Evolutionary conservation across 2,113 vertebrate genomes (phyloP), one percentile per base, ranked within the genome.

Genomic region (Herpetotheres cachinnans): DNA sequence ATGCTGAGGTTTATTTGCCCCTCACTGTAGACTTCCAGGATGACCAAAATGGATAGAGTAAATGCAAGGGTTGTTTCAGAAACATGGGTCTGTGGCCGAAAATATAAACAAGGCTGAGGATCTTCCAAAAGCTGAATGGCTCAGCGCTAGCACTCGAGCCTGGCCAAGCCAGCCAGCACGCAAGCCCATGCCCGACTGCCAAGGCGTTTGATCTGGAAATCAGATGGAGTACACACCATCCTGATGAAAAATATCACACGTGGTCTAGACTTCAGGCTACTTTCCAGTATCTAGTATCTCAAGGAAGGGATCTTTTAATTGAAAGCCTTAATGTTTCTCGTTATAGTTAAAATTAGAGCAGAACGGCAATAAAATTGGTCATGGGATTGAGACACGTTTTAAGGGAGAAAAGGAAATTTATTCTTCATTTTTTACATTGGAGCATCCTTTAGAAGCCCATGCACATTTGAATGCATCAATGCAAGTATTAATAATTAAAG

Each of bases 401-500:
- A 76, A 94, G 67, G 71, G 82, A 88, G 63, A 62, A 55, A 80
- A 95, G 91, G 59, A 94, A 91, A 95, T 86, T 59, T 87, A 50
- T 82, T 76, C 92, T 79, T 90, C n/a, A 24, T 66, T 93, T 78
- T 88, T 91, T 47, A 73, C 50, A 50, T 70, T 0, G 3, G 70
- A 84, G 62, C 78, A 66, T 61, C 94, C 49, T 38, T 93, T 88
- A 70, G 86, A 93, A 93, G 82, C 82, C 55, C 4, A 3, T 79
- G 72, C 52, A 78, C 29, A 76, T 78, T 63, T 71, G 67, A 77
- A 86, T 83, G 76, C 16, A 19, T 95, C 92, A 95, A 46, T 67
- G 79, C 34, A 49, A 84, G 76, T 63, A 96, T 97, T 96, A 95
- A 97, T 93, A 96, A 97, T 97, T 92, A 93, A 97, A 93, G 91